phyloP scores from a whole-genome alignment of 1,140 invertebrate species.

The Zaprionus nigranus region DNA sequence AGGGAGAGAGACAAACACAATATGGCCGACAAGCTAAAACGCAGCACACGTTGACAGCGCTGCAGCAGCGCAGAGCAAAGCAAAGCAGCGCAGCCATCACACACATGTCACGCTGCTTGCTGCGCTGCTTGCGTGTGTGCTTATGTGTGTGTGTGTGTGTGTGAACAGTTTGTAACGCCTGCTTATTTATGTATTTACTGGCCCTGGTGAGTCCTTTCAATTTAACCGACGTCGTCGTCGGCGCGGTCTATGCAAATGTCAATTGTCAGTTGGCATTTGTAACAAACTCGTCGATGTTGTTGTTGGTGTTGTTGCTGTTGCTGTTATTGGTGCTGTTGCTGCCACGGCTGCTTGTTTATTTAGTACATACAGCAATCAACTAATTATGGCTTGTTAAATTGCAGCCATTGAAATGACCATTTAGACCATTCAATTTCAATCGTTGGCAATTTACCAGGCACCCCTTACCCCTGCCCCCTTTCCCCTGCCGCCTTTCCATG shows the following conservation, averaged over 20 bases:
- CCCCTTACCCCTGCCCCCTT: background rate
- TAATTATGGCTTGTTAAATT: conserved; percentile 83
- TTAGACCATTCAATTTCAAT: conserved; percentile 82
- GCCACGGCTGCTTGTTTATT: conserved; percentile 61
- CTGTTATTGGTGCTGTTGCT: background rate
- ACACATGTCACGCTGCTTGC: background rate
- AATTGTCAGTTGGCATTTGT: conserved; percentile 71
- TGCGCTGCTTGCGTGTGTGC: conserved; percentile 24
- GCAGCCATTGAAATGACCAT: conserved; percentile 83
- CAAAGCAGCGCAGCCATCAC: conserved; percentile 2
- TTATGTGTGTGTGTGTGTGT: conserved; percentile 32
- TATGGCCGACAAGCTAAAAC: conserved; percentile 65
- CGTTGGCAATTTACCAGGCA: conserved; percentile 57
- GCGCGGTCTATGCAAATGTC: conserved; percentile 68
- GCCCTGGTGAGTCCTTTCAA: conserved; percentile 64
- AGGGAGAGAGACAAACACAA: conserved; percentile 42
- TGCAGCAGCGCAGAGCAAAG: conserved; percentile 18
- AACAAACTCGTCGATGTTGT: conserved; percentile 52
- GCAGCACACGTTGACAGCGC: conserved; percentile 42
- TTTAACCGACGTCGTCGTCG: conserved; percentile 58
- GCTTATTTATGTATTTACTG: conserved; percentile 72
- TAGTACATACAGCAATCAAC: conserved; percentile 74
- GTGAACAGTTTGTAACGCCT: conserved; percentile 73
- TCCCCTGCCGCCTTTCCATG: background rate
- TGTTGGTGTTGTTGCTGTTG: background rate